Evolutionary conservation across 2,888 invertebrate genomes (phyloP).

Genomic region (Drosophila cracens): DNA sequence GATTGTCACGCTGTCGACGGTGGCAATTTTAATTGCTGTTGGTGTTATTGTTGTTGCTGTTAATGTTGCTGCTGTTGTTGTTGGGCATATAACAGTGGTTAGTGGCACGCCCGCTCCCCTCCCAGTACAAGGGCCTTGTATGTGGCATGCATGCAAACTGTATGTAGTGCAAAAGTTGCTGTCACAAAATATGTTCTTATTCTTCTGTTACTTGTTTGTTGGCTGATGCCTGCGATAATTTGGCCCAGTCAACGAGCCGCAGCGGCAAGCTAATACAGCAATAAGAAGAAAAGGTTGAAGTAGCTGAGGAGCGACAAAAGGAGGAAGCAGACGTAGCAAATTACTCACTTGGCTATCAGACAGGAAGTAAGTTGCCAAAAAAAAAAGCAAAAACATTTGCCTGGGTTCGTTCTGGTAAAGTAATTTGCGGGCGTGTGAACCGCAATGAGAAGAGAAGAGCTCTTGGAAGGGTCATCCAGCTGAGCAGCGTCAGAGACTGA

Average conservation of each 20-base stretch:
- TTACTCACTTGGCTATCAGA: conserved; percentile 32
- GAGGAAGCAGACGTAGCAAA: conserved; percentile 29
- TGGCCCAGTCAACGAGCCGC: conserved; percentile 43
- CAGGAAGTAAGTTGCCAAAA: conserved; percentile 45
- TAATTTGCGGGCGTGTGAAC: conserved; percentile 56
- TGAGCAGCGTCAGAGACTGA: not conserved
- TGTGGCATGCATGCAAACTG: not conserved
- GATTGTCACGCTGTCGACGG: conserved; percentile 4
- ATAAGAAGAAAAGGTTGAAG: not conserved
- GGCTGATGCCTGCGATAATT: conserved; percentile 36
- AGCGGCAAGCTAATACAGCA: conserved; percentile 7
- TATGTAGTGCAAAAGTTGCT: not conserved
- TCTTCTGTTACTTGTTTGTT: not conserved
- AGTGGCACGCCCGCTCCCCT: not conserved
- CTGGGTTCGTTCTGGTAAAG: conserved; percentile 30
- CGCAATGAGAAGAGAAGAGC: conserved; percentile 18
- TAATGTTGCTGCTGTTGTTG: not conserved
- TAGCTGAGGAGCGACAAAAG: not conserved
- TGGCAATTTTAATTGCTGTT: not conserved
- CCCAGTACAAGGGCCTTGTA: not conserved
- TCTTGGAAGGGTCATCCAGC: not conserved
- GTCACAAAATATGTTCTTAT: not conserved
- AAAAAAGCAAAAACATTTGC: conserved; percentile 1
- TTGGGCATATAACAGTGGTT: not conserved
- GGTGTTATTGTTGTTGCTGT: not conserved